Conservation (phyloP, 2,797 vertebrate species). For the Brachyrhaphis roseni region DNA sequence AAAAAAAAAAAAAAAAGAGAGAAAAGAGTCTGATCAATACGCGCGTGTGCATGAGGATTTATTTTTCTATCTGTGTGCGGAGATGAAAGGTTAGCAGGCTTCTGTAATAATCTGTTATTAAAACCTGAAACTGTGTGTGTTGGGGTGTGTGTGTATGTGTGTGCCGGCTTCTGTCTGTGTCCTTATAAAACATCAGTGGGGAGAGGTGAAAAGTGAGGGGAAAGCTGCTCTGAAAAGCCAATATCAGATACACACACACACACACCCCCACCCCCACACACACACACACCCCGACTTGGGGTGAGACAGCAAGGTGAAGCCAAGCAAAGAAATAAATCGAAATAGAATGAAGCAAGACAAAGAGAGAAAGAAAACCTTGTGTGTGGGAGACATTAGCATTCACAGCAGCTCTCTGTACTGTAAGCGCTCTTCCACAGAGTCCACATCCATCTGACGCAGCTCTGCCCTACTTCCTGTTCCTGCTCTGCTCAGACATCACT, state of each 20-base stretch:
- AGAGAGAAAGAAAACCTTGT: conserved; percentile 36
- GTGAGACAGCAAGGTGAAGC: conserved; percentile 41
- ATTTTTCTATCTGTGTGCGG: conserved; percentile 23
- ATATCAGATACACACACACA: conserved; percentile 37
- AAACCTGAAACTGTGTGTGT: conserved; percentile 40
- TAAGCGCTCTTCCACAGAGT: conserved; percentile 64
- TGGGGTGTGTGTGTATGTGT: conserved; percentile 26
- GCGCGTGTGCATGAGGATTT: background rate
- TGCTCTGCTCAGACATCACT: conserved; percentile 37
- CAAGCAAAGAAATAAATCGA: conserved; percentile 29
- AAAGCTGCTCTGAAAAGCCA: conserved; percentile 57
- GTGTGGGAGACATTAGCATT: conserved; percentile 59
- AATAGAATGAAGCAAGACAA: conserved; percentile 5
- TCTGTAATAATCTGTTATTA: conserved; percentile 70
- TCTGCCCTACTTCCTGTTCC: conserved; percentile 39
- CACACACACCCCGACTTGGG: conserved; percentile 12
- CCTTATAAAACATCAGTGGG: conserved; percentile 58
- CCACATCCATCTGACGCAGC: conserved; percentile 50
- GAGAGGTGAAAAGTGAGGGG: conserved; percentile 61
- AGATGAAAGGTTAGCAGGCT: conserved; percentile 58
- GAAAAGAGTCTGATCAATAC: conserved; percentile 47
- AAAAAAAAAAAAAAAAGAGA: conserved; percentile 4
- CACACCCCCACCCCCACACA: conserved; percentile 7
- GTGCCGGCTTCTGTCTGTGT: conserved; percentile 13
- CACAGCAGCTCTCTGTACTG: conserved; percentile 55